These are phyloP conservation scores for Sminthurinus aureus DNA, from an alignment of 2,888 invertebrate species.

Conservation along the genomic window DNA sequence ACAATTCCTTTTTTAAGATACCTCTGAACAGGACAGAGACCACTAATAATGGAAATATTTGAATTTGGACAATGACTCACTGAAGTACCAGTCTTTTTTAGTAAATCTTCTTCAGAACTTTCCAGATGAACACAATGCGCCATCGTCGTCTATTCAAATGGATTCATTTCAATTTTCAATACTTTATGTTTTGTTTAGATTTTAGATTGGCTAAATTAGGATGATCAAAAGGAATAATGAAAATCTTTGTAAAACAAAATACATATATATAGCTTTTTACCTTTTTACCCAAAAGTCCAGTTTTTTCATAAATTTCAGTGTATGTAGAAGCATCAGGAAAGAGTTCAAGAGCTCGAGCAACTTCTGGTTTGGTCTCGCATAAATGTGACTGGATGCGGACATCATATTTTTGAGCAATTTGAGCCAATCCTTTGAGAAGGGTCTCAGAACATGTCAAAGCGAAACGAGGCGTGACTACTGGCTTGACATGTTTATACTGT, in stretches of 20 bases:
- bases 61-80: conserved; percentile 89
- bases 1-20: conserved; percentile 72
- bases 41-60: conserved; percentile 81
- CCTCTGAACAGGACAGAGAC: conserved; percentile 78
- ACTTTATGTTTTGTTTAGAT: neutral
- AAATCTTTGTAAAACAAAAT: neutral
- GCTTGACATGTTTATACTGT: conserved; percentile 75
- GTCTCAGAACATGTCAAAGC: conserved; percentile 78
- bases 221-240: neutral
- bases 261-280: conserved; percentile 64
- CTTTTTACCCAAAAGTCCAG: conserved; percentile 76
- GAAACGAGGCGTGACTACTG: conserved; percentile 83
- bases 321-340: conserved; percentile 72
- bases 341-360: conserved; percentile 70
- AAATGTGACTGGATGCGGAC: conserved; percentile 87
- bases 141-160: conserved; percentile 69
- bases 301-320: conserved; percentile 77
- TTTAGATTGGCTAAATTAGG: neutral
- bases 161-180: neutral
- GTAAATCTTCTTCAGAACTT: conserved; percentile 73
- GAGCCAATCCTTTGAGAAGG: conserved; percentile 74
- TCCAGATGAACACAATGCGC: conserved; percentile 83
- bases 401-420: conserved; percentile 72
- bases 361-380: conserved; percentile 80
- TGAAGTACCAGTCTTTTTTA: conserved; percentile 71